Conservation (phyloP, 1,140 invertebrate genomes). For the Prorops nasuta region DNA sequence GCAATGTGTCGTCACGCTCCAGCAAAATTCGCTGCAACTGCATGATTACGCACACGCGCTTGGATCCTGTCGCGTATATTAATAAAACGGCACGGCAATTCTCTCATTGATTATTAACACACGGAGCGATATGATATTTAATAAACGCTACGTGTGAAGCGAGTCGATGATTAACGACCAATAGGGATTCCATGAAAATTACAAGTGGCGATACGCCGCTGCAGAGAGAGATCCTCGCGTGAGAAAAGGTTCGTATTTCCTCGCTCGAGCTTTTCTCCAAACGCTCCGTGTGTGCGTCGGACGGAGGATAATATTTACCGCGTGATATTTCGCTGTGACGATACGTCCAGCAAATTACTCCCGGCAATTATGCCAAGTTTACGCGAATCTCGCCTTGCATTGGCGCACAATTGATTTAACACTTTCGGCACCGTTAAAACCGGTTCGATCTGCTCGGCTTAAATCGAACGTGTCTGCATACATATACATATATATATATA, state of each 20-base stretch:
- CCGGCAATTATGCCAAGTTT: no score
- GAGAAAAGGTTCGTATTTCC: slow-evolving; percentile 5
- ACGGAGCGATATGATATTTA: slow-evolving; percentile 23
- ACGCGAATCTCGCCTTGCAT: no score
- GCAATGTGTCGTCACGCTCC: no score
- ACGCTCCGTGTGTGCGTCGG: no score
- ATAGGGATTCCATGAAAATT: slow-evolving; percentile 8
- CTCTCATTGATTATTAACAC: slow-evolving; percentile 13
- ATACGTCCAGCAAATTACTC: no score
- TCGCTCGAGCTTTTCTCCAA: no score
- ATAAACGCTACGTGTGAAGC: slow-evolving; percentile 32
- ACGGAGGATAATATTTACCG: no score
- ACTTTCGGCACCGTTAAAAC: no score
- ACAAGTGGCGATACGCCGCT: not conserved
- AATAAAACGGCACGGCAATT: slow-evolving; percentile 36
- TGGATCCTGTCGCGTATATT: slow-evolving; percentile 31
- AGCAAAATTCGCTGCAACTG: no score
- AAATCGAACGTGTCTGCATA: not conserved
- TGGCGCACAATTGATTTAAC: no score
- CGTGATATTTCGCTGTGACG: no score
- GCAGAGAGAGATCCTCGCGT: not conserved
- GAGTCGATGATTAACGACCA: slow-evolving; percentile 24
- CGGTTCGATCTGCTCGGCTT: no score
- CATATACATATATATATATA: not conserved
- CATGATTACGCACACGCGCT: slow-evolving; percentile 25